These are phyloP conservation scores for Ormyrus nitidulus DNA, from an alignment of 2,888 invertebrate genomes.

Conservation along the genomic window DNA sequence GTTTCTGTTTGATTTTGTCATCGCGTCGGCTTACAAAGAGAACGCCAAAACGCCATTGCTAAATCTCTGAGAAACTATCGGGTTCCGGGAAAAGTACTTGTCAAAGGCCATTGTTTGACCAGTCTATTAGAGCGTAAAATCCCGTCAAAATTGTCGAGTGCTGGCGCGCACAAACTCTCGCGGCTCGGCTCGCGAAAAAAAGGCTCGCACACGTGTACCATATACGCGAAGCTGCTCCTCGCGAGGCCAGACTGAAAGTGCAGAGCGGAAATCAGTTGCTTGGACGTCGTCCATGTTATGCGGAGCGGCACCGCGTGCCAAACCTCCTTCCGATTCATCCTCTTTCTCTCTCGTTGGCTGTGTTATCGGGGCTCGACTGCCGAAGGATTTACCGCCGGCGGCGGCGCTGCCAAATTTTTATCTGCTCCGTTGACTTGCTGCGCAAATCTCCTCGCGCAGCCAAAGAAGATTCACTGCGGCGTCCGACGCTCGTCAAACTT, in stretches of 20 bases:
- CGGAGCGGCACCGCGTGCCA: slow-evolving; percentile 60
- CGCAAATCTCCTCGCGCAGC: slow-evolving; percentile 31
- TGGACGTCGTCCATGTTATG: slow-evolving; percentile 67
- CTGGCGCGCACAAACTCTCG: background rate
- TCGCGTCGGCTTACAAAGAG: no score
- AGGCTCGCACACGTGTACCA: slow-evolving; percentile 19
- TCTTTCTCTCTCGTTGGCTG: slow-evolving; percentile 54
- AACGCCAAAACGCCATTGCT: no score
- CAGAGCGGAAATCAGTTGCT: slow-evolving; percentile 66
- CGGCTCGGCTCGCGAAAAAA: background rate
- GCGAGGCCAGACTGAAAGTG: background rate
- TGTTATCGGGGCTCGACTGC: slow-evolving; percentile 55
- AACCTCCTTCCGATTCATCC: slow-evolving; percentile 62
- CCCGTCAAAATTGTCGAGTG: slow-evolving; percentile 23
- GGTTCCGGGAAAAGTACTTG: slow-evolving; percentile 20
- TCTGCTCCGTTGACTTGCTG: slow-evolving; percentile 64
- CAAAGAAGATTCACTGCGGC: slow-evolving; percentile 50
- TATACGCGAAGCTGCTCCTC: background rate
- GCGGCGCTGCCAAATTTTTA: slow-evolving; percentile 67
- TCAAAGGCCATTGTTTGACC: slow-evolving; percentile 29
- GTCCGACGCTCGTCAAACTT: slow-evolving; percentile 32
- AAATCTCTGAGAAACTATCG: no score
- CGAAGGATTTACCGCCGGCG: slow-evolving; percentile 61
- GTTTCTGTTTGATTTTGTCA: background rate
- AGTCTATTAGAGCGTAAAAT: slow-evolving; percentile 41